A percentile compares a stretch with the other conserved stretches of the same genome.
phyloP scores from a whole-genome alignment of 2,888 invertebrate species.

The Cecidostiba fungosa region DNA sequence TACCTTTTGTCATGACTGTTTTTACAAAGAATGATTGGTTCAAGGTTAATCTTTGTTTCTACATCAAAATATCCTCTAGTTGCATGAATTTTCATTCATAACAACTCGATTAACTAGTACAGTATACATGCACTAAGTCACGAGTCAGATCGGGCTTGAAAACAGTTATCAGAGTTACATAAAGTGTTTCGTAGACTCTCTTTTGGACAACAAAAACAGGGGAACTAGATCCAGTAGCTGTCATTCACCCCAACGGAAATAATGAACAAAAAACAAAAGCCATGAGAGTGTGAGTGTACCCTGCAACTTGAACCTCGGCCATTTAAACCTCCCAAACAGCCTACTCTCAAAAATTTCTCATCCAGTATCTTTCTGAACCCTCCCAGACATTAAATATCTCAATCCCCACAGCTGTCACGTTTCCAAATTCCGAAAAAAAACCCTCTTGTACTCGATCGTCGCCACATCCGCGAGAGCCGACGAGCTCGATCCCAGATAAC shows the following conservation, averaged over 20 bases:
- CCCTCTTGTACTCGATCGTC: neutral
- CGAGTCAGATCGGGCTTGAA: neutral
- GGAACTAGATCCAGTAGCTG: neutral
- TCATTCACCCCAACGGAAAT: neutral
- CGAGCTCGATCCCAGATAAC: constrained; percentile 21
- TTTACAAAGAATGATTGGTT: neutral
- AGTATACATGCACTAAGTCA: neutral
- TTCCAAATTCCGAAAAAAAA: neutral
- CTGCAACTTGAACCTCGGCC: neutral
- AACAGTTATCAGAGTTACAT: neutral
- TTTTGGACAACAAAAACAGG: neutral
- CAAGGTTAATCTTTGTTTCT: neutral
- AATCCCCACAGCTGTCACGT: constrained; percentile 1
- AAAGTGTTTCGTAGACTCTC: neutral
- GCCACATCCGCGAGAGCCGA: neutral
- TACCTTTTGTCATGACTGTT: neutral
- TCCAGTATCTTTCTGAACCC: neutral
- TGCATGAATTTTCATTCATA: constrained; percentile 7
- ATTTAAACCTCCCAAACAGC: neutral
- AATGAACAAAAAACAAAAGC: neutral
- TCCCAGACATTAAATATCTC: neutral
- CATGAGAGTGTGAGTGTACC: neutral
- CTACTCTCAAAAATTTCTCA: neutral
- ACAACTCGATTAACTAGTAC: neutral
- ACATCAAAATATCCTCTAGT: neutral